A percentile compares a stretch with the other conserved stretches of the same genome.
phyloP scores from a whole-genome alignment of 2,888 invertebrate genomes.

The Diaprepes abbreviatus region DNA sequence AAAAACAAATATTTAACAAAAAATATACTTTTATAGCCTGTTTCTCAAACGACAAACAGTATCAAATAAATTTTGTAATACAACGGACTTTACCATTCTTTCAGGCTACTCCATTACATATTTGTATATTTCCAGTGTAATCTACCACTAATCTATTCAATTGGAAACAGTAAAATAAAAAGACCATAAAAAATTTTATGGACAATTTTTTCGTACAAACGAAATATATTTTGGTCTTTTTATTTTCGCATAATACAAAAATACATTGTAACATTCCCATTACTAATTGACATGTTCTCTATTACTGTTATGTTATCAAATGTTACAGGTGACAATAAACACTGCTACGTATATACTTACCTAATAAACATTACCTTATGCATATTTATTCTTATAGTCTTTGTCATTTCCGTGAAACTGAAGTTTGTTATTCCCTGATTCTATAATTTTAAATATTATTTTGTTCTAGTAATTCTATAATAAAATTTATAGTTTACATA shows the following conservation, averaged over 20 bases:
- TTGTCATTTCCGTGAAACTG: no score
- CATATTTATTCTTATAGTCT: neutral
- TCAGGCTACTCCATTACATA: neutral
- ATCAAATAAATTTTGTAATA: neutral
- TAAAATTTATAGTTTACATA: no score
- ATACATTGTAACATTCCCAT: conserved; percentile 11
- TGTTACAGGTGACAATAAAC: conserved; percentile 12
- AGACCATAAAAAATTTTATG: neutral
- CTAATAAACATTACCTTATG: neutral
- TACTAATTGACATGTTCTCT: neutral
- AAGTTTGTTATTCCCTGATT: no score
- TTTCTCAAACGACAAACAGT: no score
- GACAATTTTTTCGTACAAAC: neutral
- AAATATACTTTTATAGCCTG: no score
- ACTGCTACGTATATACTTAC: conserved; percentile 2
- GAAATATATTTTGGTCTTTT: neutral
- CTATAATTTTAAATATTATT: no score
- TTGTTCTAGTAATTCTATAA: no score
- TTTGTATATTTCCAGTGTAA: conserved; percentile 13
- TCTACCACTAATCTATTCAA: neutral
- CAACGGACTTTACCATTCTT: neutral
- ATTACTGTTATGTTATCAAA: neutral
- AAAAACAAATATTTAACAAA: no score
- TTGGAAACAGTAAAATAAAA: neutral
- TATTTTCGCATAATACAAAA: neutral